A percentile compares a stretch with the other conserved stretches of the same genome.
Evolutionary conservation across 2,888 invertebrate genomes (phyloP).

Genomic region (Cenopis cana): DNA sequence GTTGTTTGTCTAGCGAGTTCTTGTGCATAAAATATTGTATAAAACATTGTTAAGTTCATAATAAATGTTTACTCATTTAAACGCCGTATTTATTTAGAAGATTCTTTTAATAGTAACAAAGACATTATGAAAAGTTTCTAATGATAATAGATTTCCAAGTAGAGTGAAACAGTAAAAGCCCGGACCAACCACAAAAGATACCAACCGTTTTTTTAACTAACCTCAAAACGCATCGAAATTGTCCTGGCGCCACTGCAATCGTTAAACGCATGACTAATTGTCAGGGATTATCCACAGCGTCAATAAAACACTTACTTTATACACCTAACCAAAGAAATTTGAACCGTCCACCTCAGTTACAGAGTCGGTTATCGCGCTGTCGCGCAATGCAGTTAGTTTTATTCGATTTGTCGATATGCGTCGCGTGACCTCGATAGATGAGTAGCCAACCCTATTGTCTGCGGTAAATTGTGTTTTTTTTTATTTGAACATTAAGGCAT

Average conservation of each 20-base stretch:
- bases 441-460: slow-evolving; percentile 76
- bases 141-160: background rate
- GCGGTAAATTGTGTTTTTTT: slow-evolving; percentile 34
- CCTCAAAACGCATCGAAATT: slow-evolving; percentile 34
- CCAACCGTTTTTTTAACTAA: slow-evolving; percentile 31
- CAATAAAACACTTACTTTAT: slow-evolving; percentile 32
- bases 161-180: background rate
- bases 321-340: background rate
- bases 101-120: no score
- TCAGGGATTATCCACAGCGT: slow-evolving; percentile 51
- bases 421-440: slow-evolving; percentile 64
- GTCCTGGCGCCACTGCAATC: slow-evolving; percentile 52
- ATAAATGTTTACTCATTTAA: no score
- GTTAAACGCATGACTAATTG: slow-evolving; percentile 51
- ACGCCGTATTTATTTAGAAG: no score
- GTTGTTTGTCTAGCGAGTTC: no score
- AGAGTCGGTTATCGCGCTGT: slow-evolving; percentile 5
- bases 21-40: no score
- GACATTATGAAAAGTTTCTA: no score
- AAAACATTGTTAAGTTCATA: no score
- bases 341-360: background rate
- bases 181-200: slow-evolving; percentile 20
- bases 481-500: slow-evolving; percentile 33
- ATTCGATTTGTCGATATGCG: slow-evolving; percentile 66
- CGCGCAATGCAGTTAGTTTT: background rate